Conservation (phyloP, 2,888 invertebrate genomes). For the Camponotus fellah region DNA sequence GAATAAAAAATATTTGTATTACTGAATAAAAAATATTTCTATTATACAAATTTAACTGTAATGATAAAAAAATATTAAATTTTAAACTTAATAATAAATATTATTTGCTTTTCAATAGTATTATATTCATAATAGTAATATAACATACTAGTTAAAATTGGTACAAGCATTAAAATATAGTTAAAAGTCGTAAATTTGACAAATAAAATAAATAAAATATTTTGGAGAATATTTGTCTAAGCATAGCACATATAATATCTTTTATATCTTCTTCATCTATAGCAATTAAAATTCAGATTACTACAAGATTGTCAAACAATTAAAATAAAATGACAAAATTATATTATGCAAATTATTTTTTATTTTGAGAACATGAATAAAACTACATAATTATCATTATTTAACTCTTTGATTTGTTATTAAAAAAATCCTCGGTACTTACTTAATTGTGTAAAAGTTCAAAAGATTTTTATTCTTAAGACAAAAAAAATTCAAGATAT, state of each 20-base stretch:
- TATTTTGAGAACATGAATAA: not conserved
- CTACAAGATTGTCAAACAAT: not conserved
- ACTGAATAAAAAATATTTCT: not conserved
- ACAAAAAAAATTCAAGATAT: not conserved
- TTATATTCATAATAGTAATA: not conserved
- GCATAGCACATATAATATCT: not conserved
- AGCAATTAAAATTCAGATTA: slow-evolving; percentile 29
- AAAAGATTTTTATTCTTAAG: not conserved
- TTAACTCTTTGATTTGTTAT: not conserved
- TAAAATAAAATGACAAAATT: slow-evolving; percentile 5
- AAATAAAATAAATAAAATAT: not conserved
- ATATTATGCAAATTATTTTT: not conserved
- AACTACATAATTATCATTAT: not conserved
- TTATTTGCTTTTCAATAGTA: not conserved
- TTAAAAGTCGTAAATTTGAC: not conserved
- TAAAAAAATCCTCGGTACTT: not conserved
- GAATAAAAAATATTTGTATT: not conserved
- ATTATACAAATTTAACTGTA: not conserved
- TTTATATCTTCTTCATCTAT: not conserved
- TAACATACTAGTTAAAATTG: not conserved
- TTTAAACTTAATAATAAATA: not conserved
- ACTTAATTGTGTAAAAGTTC: not conserved
- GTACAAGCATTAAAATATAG: not conserved
- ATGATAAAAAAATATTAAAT: too few species aligned
- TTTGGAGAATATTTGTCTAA: too few species aligned